Conservation (phyloP, 2,113 vertebrate species). For the Dolichotis patagonum region DNA sequence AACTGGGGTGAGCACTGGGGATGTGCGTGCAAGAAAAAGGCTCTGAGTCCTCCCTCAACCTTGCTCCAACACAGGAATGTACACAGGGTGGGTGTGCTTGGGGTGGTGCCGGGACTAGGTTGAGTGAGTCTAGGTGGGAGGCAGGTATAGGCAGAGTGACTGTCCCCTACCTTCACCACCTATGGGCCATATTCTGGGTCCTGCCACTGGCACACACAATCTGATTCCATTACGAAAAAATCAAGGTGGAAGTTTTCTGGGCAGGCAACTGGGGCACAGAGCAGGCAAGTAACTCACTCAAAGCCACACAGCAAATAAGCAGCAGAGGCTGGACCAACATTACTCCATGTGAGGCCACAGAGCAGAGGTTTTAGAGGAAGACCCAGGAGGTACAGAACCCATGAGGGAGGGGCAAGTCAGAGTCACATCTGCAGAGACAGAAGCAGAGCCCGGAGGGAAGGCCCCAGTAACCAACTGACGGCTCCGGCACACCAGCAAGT, state of each 20-base stretch:
- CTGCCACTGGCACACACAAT: not conserved
- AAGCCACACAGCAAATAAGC: not conserved
- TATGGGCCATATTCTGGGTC: not conserved
- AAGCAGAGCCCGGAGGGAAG: not conserved
- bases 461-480: no score
- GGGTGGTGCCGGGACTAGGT: not conserved
- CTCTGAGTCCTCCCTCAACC: not conserved
- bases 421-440: not conserved
- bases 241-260: not conserved
- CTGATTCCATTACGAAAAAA: not conserved
- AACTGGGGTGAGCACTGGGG: not conserved
- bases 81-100: not conserved
- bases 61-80: not conserved
- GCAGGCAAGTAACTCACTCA: not conserved
- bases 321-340: not conserved
- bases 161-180: not conserved
- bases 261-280: not conserved
- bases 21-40: not conserved
- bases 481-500: fast-evolving
- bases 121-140: not conserved
- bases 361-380: not conserved
- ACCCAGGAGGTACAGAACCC: not conserved
- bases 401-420: fast-evolving
- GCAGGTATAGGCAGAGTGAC: not conserved
- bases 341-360: not conserved